Evolutionary conservation across 2,888 invertebrate species (phyloP).

Genomic region (Helobdella robusta): DNA sequence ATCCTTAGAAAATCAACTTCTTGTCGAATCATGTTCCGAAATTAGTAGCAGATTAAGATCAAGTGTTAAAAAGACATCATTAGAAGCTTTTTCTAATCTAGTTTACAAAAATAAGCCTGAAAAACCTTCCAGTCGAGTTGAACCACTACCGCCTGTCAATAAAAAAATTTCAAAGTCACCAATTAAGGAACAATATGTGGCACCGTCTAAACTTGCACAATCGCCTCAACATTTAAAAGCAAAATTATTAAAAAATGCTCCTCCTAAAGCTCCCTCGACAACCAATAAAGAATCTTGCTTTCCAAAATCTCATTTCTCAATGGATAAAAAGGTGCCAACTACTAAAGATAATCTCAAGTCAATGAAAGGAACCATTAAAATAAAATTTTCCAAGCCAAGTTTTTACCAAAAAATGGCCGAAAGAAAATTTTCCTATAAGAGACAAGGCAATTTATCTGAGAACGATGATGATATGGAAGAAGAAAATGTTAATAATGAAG

Average conservation of each 20-base stretch:
- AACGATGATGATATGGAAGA: constrained; percentile 10
- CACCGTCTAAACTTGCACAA: too few relatives aligned
- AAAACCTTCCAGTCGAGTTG: too few relatives aligned
- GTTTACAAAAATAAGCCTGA: too few relatives aligned
- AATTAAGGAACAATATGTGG: too few relatives aligned
- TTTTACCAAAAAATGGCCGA: constrained; percentile 14
- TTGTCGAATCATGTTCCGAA: not conserved
- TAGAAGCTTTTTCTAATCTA: too few relatives aligned
- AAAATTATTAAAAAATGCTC: not conserved
- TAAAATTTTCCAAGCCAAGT: constrained; percentile 20
- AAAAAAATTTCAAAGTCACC: too few relatives aligned
- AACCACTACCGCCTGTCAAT: too few relatives aligned
- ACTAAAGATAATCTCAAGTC: constrained; percentile 11
- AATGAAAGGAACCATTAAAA: constrained; percentile 27
- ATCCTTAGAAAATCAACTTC: not conserved
- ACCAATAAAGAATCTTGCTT: constrained; percentile 13
- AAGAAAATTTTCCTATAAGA: constrained; percentile 10
- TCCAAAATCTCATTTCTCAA: constrained; percentile 1
- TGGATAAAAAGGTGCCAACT: constrained; percentile 2
- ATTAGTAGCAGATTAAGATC: constrained; percentile 8
- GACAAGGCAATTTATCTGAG: too few relatives aligned
- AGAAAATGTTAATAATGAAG: constrained; percentile 5
- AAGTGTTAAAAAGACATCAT: constrained; percentile 1
- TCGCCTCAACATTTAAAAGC: not conserved
- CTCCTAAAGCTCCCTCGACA: constrained; percentile 6